Conservation (phyloP, 2,113 vertebrate genomes). For the Tragelaphus imberbis region DNA sequence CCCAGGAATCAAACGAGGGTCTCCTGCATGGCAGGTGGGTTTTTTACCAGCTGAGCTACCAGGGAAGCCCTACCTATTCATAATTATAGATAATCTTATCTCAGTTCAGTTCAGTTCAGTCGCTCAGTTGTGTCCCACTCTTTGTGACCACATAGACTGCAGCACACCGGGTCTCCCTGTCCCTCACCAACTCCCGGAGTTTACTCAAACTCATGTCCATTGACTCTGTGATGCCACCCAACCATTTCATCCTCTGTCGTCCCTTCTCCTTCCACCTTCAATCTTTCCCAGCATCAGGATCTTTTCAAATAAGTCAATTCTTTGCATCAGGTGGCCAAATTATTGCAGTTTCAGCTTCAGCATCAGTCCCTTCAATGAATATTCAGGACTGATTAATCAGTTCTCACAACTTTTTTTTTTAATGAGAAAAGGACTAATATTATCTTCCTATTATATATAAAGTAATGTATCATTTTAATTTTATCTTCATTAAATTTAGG, state of each 20-base stretch:
- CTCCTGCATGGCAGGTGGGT: background rate
- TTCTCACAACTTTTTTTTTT: background rate
- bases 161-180: background rate
- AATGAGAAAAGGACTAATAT: background rate
- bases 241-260: background rate
- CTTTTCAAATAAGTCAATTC: background rate
- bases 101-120: background rate
- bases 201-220: background rate
- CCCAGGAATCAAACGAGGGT: background rate
- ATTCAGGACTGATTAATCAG: background rate
- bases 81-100: background rate
- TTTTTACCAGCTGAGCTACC: background rate
- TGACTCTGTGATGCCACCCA: background rate
- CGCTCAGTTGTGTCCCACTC: background rate
- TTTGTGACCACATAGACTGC: background rate
- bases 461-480: background rate
- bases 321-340: fast-evolving
- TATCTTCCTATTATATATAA: background rate
- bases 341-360: background rate
- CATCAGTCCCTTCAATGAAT: background rate
- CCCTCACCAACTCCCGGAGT: background rate
- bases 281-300: background rate
- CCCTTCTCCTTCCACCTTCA: background rate
- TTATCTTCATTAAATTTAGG: background rate
- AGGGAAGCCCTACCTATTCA: background rate